Percentiles rank a stretch among this genome's conserved stretches.
Conservation (phyloP, 2,888 invertebrate genomes). For the Scaptomyza parva region DNA sequence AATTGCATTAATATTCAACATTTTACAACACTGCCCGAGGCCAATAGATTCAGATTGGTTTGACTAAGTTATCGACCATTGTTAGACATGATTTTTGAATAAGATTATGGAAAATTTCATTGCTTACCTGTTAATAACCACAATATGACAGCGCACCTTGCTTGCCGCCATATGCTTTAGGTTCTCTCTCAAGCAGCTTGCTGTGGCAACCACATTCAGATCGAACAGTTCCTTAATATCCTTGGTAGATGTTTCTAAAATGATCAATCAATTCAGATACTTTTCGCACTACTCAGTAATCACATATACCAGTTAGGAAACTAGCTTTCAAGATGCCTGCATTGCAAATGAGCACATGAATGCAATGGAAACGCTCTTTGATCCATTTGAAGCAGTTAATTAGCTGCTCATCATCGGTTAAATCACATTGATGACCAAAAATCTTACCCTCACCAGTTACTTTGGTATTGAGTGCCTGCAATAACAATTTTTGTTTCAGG, state of each 20-base stretch:
- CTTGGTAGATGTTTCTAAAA: slow-evolving; percentile 75
- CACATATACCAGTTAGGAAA: slow-evolving; percentile 76
- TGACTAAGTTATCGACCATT: too few species aligned
- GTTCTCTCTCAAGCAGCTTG: slow-evolving; percentile 87
- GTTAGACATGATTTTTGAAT: too few species aligned
- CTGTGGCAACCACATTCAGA: slow-evolving; percentile 87
- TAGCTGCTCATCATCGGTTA: slow-evolving; percentile 80
- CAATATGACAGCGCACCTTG: slow-evolving; percentile 86
- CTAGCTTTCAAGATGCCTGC: slow-evolving; percentile 84
- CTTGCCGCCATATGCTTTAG: slow-evolving; percentile 86
- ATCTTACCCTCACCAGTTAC: slow-evolving; percentile 83
- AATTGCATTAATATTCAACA: not conserved
- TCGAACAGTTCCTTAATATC: slow-evolving; percentile 83
- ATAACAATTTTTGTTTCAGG: not conserved
- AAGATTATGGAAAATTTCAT: too few species aligned
- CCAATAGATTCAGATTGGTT: too few species aligned
- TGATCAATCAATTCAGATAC: not conserved
- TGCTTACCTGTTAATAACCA: slow-evolving; percentile 87
- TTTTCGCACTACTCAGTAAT: accelerated
- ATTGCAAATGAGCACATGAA: slow-evolving; percentile 84
- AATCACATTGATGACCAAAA: slow-evolving; percentile 82
- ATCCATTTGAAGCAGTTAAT: slow-evolving; percentile 81
- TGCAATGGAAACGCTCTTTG: slow-evolving; percentile 72
- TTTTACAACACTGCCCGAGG: not conserved
- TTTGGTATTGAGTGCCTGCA: slow-evolving; percentile 76